Evolutionary conservation across 2,797 vertebrate genomes (phyloP).

Genomic region (Rhynchonycteris naso): DNA sequence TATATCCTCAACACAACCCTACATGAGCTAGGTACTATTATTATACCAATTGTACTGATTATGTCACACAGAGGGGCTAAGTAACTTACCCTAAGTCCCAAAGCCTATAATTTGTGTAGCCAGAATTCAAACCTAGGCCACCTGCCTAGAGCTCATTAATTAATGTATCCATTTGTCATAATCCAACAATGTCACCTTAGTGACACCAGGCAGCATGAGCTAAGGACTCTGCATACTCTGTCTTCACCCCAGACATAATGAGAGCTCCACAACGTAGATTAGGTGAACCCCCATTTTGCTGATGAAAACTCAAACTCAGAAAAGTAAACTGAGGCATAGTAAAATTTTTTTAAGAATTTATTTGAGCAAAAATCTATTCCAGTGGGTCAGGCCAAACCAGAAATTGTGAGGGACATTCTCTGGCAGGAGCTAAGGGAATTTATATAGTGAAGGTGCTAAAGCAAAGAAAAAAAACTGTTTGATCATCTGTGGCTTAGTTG

Average conservation of each 20-base stretch:
- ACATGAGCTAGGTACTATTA: conserved; percentile 1
- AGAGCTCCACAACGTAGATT: not conserved
- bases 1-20: not conserved
- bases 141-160: conserved; percentile 1
- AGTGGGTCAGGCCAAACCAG: not conserved
- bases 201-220: not conserved
- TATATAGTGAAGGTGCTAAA: not conserved
- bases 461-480: not conserved
- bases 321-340: not conserved
- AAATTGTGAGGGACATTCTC: not conserved
- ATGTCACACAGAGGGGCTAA: conserved; percentile 47
- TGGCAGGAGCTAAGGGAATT: not conserved
- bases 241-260: not conserved
- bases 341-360: not conserved
- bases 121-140: not conserved
- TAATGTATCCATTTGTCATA: not conserved
- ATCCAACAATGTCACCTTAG: not conserved
- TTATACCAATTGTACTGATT: conserved; percentile 20
- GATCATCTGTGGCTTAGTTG: not conserved
- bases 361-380: not conserved
- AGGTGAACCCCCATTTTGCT: not conserved
- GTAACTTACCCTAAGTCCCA: conserved; percentile 42
- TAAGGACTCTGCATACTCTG: not conserved
- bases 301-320: not conserved
- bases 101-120: conserved; percentile 29